Base-by-base conservation (phyloP, 2,888 invertebrate genomes). In the Diachrysia chrysitis region DNA sequence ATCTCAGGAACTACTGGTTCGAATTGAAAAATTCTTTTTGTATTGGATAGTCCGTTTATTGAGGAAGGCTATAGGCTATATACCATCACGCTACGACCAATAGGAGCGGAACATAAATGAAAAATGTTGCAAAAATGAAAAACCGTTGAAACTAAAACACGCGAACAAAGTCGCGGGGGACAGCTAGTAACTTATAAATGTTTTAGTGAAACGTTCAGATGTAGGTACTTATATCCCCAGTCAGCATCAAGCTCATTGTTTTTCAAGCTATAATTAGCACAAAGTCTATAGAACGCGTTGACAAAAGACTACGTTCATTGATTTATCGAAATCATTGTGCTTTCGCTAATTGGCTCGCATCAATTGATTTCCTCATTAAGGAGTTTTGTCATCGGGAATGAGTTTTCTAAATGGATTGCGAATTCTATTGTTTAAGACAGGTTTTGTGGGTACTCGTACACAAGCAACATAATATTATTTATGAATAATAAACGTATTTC, bases 351-450 rank as follows among this genome's bases (percentile, higher is more conserved):
- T 51, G 48, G 21, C 21, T 21, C 48, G 4, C 12, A 51, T 2
- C 12, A 51, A 51, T 21, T 21, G 48, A 51, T 51, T 21, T 21
- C 3, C 48, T 51, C 48, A 51, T 51, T 51, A 51, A 19, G 48
- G 19, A 12, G 21, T 7, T 21, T 51, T 12, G 17, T 21, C 10
- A 51, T 48, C 10, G 10, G 7, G 48, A 48, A 51, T 19, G 14
- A 9, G 17, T 19, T 19, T 48, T 19, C 48, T 19, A 12, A 51
- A 51, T 19, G 12, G 21, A 19, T 51, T 51, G 2, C 3, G 12
- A 21, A 14, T 51, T 2, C 17, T 51, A 7, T 42, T 42, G 42
- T 42, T 42, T 42, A 2, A 16, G 4, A 4, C n/a, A 42, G n/a
- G 42, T 42, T n/a, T 42, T 0, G n/a, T n/a, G n/a, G 16, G n/a